A percentile compares a stretch with the other conserved stretches of the same genome.
Evolutionary conservation across 1,140 invertebrate genomes (phyloP).

Genomic region (Pseudobourletiella spinata): DNA sequence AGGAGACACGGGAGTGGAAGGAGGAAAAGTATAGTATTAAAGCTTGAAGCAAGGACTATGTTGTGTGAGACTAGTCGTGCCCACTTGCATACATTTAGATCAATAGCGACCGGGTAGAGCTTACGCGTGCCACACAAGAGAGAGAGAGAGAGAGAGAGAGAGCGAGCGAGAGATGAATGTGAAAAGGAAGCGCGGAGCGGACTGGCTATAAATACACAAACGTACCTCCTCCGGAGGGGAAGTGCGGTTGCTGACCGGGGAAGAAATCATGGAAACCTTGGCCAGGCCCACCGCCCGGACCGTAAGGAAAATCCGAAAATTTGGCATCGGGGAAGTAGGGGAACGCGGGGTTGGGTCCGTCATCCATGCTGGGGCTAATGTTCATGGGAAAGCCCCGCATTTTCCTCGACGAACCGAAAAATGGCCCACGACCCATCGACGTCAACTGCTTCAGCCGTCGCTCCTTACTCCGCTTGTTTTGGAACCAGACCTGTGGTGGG

Average conservation of each 20-base stretch:
- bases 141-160: constrained; percentile 3
- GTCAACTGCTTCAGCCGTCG: constrained; percentile 83
- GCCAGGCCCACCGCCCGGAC: constrained; percentile 43
- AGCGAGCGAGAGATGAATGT: constrained; percentile 13
- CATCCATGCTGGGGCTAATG: constrained; percentile 65
- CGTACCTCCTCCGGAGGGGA: constrained; percentile 38
- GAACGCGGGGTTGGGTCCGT: constrained; percentile 72
- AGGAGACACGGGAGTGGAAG: too few relatives aligned
- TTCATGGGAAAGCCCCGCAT: constrained; percentile 84
- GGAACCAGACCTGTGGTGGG: constrained; percentile 96
- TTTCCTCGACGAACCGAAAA: constrained; percentile 79
- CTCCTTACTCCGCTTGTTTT: constrained; percentile 97
- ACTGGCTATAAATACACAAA: too few relatives aligned
- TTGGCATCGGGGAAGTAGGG: constrained; percentile 59
- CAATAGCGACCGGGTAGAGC: too few relatives aligned
- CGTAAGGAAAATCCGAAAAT: constrained; percentile 75
- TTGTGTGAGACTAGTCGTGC: too few relatives aligned
- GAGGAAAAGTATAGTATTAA: too few relatives aligned
- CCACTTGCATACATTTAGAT: too few relatives aligned
- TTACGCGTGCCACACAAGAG: constrained; percentile 5
- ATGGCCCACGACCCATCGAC: constrained; percentile 80
- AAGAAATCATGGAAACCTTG: constrained; percentile 75
- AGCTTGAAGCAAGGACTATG: too few relatives aligned
- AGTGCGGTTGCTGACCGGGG: constrained; percentile 58
- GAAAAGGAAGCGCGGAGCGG: constrained; percentile 10